Base-by-base conservation (phyloP, 1,140 invertebrate species). In the Zaprionus davidi region DNA sequence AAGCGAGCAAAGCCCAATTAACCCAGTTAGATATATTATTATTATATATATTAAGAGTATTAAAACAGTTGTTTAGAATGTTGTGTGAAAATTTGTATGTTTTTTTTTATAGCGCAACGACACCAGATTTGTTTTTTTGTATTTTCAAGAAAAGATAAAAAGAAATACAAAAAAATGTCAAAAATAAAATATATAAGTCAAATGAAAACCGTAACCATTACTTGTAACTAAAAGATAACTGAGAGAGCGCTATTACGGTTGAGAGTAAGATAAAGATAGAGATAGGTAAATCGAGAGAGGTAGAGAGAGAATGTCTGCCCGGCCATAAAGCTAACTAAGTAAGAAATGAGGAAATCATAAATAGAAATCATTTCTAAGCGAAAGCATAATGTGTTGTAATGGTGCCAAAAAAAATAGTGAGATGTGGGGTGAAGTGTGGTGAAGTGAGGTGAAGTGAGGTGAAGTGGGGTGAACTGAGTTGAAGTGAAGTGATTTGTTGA, bases 141-240 rank as follows among this genome's bases (percentile, higher is more conserved):
- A 88, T 46, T 44, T 44, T 46, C 41, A 78, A 91, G 71, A 77
- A 87, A 74, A 81, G 73, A 91, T 78, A 85, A 90, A 91, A 78
- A 91, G 76, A 88, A 83, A 86, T 80, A 90, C 75, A 91, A 44
- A 46, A 46, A 91, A 78, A 79, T 91, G 77, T 86, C 82, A 90
- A 91, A 87, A 90, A 90, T 83, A 90, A 87, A 87, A 80, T 87
- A 78, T 69, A 59, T 68, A 78, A 83, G 24, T 68, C 69, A 75
- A 79, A 79, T 67, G 57, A 71, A 86, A 90, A 90, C 86, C 87
- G 79, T 90, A 82, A 90, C 87, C 82, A 79, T 72, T 72, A 77
- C 31, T 76, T 55, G 73, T 82, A 81, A 81, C 67, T 81, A 76
- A 82, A 44, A 17, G 24, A 66, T 70, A 78, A 76, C 76, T 70